Evolutionary conservation across 2,113 vertebrate genomes (phyloP).

Genomic region (Jaculus jaculus): DNA sequence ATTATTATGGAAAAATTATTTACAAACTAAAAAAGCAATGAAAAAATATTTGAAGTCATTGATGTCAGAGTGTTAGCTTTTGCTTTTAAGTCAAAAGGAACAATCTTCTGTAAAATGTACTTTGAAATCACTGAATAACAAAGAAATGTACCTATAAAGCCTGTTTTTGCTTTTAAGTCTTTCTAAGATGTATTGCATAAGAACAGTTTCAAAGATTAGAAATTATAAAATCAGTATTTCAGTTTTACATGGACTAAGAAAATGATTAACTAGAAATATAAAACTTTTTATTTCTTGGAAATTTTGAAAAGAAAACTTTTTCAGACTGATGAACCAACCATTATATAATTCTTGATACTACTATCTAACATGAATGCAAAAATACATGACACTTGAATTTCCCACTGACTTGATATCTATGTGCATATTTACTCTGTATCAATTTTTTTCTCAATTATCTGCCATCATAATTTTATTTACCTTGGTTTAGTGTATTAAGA

Average conservation of each 20-base stretch:
- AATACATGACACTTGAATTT: not conserved
- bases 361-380: not conserved
- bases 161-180: not conserved
- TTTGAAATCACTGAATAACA: not conserved
- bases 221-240: not conserved
- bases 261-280: not conserved
- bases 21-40: not conserved
- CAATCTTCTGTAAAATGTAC: not conserved
- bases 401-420: not conserved
- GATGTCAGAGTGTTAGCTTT: not conserved
- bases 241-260: not conserved
- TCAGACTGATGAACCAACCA: not conserved
- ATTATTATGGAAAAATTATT: not conserved
- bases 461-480: conserved; percentile 7
- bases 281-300: not conserved
- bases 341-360: not conserved
- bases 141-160: not conserved
- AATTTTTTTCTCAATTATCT: not conserved
- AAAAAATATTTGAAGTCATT: not conserved
- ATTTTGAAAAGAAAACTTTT: not conserved
- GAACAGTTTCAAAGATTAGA: not conserved
- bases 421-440: not conserved
- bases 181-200: not conserved
- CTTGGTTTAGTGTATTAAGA: not conserved
- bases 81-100: not conserved